A percentile compares a stretch with the other conserved stretches of the same genome.
phyloP scores from a whole-genome alignment of 1,140 invertebrate species.

The Formica selysi region DNA sequence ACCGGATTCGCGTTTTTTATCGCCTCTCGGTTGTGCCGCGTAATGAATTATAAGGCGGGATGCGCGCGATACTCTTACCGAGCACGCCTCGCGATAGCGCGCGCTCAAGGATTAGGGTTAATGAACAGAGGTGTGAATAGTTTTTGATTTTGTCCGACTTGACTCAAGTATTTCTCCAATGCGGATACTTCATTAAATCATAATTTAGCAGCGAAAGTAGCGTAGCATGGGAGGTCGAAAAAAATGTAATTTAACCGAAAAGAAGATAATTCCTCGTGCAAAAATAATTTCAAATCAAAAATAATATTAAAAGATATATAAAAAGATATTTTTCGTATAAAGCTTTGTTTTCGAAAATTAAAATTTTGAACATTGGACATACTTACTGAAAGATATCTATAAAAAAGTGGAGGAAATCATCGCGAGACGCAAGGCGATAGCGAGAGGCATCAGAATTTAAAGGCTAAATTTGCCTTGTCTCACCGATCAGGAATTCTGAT shows the following conservation, averaged over 20 bases:
- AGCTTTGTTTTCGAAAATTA: too few relatives aligned
- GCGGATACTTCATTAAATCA: not conserved
- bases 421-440: too few relatives aligned
- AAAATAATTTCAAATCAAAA: too few relatives aligned
- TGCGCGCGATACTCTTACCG: slow-evolving; percentile 32
- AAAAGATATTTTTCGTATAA: too few relatives aligned
- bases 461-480: slow-evolving; percentile 3
- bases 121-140: not conserved
- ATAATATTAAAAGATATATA: too few relatives aligned
- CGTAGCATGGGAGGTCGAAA: too few relatives aligned
- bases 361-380: too few relatives aligned
- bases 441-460: not conserved
- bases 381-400: too few relatives aligned
- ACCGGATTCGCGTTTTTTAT: slow-evolving; percentile 74
- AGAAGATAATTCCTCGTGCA: too few relatives aligned
- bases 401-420: too few relatives aligned
- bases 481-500: slow-evolving; percentile 7
- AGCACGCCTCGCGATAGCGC: not conserved
- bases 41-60: slow-evolving; percentile 81
- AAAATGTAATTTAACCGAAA: too few relatives aligned
- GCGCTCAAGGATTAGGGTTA: not conserved
- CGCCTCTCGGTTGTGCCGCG: slow-evolving; percentile 73
- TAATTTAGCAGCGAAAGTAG: too few relatives aligned
- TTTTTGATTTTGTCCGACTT: not conserved
- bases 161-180: not conserved